A percentile compares a stretch with the other conserved stretches of the same genome.
Conservation (phyloP, 2,888 invertebrate genomes). For the Agrochola lota region DNA sequence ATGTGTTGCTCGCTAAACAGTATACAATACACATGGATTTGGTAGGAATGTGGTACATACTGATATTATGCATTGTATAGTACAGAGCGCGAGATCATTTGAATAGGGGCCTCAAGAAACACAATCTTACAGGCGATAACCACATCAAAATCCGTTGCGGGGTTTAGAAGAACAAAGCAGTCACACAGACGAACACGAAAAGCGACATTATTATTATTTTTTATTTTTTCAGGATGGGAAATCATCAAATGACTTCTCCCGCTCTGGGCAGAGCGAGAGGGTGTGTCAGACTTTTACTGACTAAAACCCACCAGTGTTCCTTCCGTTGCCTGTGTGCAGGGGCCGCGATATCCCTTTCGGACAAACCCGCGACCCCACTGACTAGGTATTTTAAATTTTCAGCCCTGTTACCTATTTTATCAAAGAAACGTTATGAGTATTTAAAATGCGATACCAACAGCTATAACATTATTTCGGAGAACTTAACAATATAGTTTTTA, state of each 20-base stretch:
- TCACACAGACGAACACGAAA: neutral
- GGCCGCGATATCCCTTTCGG: too few relatives aligned
- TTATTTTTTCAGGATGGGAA: too few relatives aligned
- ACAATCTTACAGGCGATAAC: neutral
- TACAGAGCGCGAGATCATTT: neutral
- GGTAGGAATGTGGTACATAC: neutral
- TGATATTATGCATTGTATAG: neutral
- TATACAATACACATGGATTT: constrained; percentile 21
- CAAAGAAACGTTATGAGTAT: neutral
- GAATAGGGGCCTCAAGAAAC: neutral
- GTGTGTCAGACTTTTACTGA: too few relatives aligned
- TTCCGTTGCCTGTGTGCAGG: too few relatives aligned
- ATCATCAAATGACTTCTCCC: too few relatives aligned
- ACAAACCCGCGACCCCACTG: too few relatives aligned
- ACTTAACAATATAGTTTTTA: constrained; percentile 1
- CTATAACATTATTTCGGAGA: constrained; percentile 12
- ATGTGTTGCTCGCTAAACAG: constrained; percentile 29
- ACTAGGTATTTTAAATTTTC: neutral
- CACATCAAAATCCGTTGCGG: neutral
- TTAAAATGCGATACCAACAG: neutral
- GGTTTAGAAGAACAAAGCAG: neutral
- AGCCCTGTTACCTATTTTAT: neutral
- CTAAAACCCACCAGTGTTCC: too few relatives aligned
- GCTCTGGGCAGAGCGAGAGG: too few relatives aligned
- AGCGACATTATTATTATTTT: too few relatives aligned